Percentiles rank a stretch among this genome's conserved stretches.
These are phyloP conservation scores for Isichthys henryi DNA, from an alignment of 2,113 vertebrate genomes.

Conservation along the genomic window DNA sequence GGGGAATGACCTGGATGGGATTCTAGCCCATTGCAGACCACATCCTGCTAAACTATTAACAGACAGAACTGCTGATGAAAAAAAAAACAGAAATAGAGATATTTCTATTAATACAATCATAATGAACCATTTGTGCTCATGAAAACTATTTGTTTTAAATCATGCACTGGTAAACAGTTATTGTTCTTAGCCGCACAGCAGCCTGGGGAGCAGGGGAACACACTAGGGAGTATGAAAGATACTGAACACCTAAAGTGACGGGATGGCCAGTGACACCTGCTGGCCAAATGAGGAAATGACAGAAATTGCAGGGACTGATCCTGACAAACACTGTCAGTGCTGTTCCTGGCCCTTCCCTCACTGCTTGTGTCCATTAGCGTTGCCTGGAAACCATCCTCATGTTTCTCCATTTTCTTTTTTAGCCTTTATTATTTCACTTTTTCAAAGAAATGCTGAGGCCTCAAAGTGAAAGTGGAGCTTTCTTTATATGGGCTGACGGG, in stretches of 20 bases:
- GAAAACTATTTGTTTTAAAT: background rate
- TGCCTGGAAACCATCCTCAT: background rate
- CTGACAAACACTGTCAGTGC: background rate
- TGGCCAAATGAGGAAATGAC: background rate
- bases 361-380: background rate
- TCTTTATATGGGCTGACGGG: background rate
- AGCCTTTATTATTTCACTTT: background rate
- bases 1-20: background rate
- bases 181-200: background rate
- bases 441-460: background rate
- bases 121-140: background rate
- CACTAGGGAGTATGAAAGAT: background rate
- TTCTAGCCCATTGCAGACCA: background rate
- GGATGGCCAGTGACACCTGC: background rate
- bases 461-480: background rate
- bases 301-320: background rate
- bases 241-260: background rate
- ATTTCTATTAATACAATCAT: background rate
- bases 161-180: background rate
- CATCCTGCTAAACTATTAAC: background rate
- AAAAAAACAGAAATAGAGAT: background rate
- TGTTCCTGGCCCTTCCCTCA: background rate
- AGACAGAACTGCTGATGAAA: background rate
- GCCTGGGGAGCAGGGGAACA: background rate
- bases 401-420: background rate